A percentile compares a stretch with the other conserved stretches of the same genome.
Evolutionary conservation across 64 coral and sea anemone species (phyloP).

Genomic region (Stichodactyla helianthus): DNA sequence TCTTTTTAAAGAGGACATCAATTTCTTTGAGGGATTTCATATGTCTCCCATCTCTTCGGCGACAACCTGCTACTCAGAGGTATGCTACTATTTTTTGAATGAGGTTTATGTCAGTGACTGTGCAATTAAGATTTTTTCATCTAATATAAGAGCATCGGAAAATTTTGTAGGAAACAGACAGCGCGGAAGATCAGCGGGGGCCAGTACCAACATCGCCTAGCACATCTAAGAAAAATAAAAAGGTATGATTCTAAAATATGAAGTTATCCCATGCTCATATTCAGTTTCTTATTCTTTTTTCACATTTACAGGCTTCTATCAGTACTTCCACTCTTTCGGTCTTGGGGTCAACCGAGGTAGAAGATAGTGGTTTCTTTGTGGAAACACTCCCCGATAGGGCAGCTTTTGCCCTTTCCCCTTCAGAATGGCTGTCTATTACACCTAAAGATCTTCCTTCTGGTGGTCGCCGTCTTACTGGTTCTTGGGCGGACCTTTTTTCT

Average conservation of each 20-base stretch:
- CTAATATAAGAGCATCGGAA: background rate
- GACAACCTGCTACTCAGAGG: background rate
- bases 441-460: background rate
- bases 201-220: background rate
- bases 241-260: background rate
- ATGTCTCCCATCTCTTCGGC: background rate
- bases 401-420: background rate
- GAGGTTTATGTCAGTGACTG: background rate
- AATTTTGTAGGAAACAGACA: background rate
- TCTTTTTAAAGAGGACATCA: background rate
- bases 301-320: background rate
- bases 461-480: background rate
- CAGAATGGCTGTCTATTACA: background rate
- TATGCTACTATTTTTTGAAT: background rate
- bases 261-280: background rate
- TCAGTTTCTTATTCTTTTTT: background rate
- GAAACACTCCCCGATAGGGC: background rate
- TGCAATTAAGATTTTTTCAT: background rate
- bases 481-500: constrained; percentile 16
- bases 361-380: background rate
- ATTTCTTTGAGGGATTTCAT: constrained; percentile 2
- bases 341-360: background rate
- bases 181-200: background rate
- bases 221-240: background rate
- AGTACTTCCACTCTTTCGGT: constrained; percentile 10